Evolutionary conservation across 2,113 vertebrate genomes (phyloP), one percentile per base, ranked within the genome.

Genomic region (Australoheros scitulus): DNA sequence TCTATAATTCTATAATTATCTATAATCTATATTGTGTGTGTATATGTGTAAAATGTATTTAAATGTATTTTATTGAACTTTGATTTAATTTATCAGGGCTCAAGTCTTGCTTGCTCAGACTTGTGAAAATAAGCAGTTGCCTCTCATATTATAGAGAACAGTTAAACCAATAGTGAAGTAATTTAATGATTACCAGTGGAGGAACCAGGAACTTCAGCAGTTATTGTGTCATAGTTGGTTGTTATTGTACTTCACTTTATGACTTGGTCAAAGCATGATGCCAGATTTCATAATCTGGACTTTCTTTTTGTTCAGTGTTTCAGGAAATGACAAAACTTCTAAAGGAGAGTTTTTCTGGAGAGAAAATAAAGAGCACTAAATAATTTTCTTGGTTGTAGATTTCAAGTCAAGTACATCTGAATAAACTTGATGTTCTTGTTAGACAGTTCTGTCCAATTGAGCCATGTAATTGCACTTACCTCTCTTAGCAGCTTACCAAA

Each of bases 131-230:
- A 63, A 36, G 61, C 32, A 63, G 36, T 9, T 9, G 9, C 64
- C 26, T 70, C 65, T 50, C 15, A 50, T 50, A 29, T 29, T 70
- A 29, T 20, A 52, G 24, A 50, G 43, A 32, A 17, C 8, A 3
- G 11, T 43, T 56, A 18, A 76, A 22, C 24, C 11, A 34, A 11
- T 34, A 6, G 2, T 59, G 15, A 41, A 61, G 18, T n/a, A 26
- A 18, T 29, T 89, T 63, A 83, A 87, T 85, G 65, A 91, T 84
- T 82, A 80, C 29, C 47, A 5, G 5, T 22, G 2, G 6, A 5
- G 26, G 55, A 82, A 91, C 22, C 57, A 20, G 7, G 20, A 74
- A 36, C 29, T 60, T 15, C 3, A 29, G 24, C 59, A 15, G 75
- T 83, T 57, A 81, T 36, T 36, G 52, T 20, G 77, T 22, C 79